These are phyloP conservation scores for Morpho deidamia DNA, from an alignment of 2,888 invertebrate genomes.

Conservation along the genomic window DNA sequence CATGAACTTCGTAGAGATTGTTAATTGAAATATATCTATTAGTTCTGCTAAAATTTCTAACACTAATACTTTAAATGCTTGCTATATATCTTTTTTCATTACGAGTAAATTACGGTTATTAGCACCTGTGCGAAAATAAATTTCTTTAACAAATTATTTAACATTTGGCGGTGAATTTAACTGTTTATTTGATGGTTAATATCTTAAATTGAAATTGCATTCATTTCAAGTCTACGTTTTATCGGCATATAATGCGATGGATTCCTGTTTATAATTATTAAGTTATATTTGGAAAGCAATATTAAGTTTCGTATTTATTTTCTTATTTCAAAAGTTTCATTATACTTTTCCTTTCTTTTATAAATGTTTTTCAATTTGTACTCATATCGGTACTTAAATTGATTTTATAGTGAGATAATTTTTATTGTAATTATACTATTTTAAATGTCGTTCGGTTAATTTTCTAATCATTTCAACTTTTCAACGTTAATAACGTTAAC, in stretches of 20 bases:
- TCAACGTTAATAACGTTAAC: too few relatives aligned
- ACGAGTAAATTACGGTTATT: too few relatives aligned
- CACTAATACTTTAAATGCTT: background rate
- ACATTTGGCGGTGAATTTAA: background rate
- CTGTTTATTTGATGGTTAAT: background rate
- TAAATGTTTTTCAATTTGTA: slow-evolving; percentile 24
- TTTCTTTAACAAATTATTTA: too few relatives aligned
- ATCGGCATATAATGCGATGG: background rate
- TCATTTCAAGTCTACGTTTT: background rate
- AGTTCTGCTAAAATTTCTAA: background rate
- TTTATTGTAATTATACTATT: background rate
- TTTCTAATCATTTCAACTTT: background rate
- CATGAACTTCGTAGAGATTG: slow-evolving; percentile 7
- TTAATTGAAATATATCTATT: slow-evolving; percentile 5
- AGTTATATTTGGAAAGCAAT: background rate
- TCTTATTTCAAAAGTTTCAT: background rate
- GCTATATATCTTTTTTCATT: background rate
- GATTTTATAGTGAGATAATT: slow-evolving; percentile 12
- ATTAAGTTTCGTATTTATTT: background rate
- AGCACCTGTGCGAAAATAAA: too few relatives aligned
- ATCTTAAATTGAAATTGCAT: background rate
- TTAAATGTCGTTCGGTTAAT: background rate
- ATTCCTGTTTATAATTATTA: background rate
- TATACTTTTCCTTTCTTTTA: slow-evolving; percentile 1
- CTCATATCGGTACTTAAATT: slow-evolving; percentile 11